These are phyloP conservation scores for Nipponia nippon DNA, from an alignment of 2,113 vertebrate species.

Conservation along the genomic window DNA sequence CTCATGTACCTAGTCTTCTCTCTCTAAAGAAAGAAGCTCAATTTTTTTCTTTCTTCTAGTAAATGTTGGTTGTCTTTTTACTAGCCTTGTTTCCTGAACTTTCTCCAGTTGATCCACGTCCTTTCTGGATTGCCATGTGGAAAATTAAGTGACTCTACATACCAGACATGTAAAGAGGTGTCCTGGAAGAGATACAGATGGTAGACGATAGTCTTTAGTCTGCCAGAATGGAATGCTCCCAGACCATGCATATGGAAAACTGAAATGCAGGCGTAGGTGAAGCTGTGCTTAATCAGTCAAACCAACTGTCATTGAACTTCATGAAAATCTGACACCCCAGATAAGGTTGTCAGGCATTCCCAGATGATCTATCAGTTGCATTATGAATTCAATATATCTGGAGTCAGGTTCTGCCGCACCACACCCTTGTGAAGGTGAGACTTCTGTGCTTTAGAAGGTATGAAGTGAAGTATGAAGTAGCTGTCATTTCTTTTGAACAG, in stretches of 20 bases:
- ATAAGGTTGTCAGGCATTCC: not conserved
- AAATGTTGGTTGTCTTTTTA: not conserved
- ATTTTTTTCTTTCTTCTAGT: not conserved
- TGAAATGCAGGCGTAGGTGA: not conserved
- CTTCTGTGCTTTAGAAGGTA: not conserved
- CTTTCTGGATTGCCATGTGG: not conserved
- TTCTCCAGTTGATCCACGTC: not conserved
- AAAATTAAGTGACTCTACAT: not conserved
- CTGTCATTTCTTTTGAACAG: not conserved
- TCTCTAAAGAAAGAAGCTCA: not conserved
- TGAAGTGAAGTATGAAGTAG: not conserved
- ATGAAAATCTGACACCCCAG: not conserved
- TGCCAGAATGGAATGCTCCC: not conserved
- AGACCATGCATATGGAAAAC: not conserved
- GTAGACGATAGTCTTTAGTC: not conserved
- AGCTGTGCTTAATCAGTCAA: not conserved
- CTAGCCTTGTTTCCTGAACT: not conserved
- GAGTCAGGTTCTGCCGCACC: not conserved
- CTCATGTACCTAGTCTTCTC: not conserved
- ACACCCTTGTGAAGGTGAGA: not conserved
- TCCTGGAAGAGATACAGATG: not conserved
- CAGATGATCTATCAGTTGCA: not conserved
- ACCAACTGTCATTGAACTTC: not conserved
- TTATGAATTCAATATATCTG: not conserved
- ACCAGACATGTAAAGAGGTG: not conserved